Evolutionary conservation across 2,797 vertebrate genomes (phyloP).

Genomic region (Myotis myotis): DNA sequence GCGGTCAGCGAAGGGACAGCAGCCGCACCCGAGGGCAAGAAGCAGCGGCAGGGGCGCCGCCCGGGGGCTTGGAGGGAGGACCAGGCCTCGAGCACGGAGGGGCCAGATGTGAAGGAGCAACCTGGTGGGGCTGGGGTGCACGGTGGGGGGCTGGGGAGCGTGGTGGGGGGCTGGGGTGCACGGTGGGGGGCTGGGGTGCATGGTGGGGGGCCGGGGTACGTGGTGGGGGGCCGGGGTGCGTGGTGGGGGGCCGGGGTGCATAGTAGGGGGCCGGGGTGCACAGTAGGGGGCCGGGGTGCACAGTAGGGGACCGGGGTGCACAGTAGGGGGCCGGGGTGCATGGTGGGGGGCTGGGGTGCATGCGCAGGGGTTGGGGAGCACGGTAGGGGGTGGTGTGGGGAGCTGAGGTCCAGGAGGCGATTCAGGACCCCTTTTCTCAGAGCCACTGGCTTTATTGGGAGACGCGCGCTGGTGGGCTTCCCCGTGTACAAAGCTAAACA

Average conservation of each 20-base stretch:
- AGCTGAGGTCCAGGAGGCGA: conserved; percentile 3
- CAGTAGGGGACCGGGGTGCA: neutral
- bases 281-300: neutral
- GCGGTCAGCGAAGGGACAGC: neutral
- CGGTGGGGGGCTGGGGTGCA: neutral
- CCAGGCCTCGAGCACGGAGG: neutral
- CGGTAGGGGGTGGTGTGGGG: neutral
- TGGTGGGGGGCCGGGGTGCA: neutral
- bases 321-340: neutral
- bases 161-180: neutral
- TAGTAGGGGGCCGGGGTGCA: fast-evolving
- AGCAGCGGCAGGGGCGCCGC: neutral
- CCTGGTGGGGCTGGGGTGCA: neutral
- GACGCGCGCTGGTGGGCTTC: conserved; percentile 62
- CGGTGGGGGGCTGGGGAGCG: neutral
- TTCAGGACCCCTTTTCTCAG: conserved; percentile 47
- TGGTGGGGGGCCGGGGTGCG: neutral
- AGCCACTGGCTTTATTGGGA: conserved; percentile 68
- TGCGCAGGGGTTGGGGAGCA: neutral
- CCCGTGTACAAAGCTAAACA: conserved; percentile 72
- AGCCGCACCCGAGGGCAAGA: neutral
- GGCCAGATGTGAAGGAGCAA: neutral
- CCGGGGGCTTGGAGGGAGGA: neutral
- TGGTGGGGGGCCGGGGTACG: no score
- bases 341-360: neutral